Evolutionary conservation across 2,113 vertebrate genomes (phyloP).

Genomic region (Pelmatolapia mariae): DNA sequence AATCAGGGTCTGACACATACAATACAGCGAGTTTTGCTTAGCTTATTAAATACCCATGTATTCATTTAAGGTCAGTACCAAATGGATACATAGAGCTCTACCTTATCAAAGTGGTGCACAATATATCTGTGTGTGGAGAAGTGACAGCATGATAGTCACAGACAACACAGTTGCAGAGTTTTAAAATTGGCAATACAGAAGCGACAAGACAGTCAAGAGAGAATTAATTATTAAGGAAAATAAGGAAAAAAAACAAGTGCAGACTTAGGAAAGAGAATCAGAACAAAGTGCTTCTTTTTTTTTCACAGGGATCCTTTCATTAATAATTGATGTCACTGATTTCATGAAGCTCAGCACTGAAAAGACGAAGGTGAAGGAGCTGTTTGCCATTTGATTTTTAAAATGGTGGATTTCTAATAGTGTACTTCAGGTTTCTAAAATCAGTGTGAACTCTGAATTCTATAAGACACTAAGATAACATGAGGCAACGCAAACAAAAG

Average conservation of each 20-base stretch:
- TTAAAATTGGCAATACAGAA: background rate
- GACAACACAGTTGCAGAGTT: constrained; percentile 44
- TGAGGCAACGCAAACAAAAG: constrained; percentile 32
- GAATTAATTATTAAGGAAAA: constrained; percentile 35
- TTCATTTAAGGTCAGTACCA: constrained; percentile 50
- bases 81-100: constrained; percentile 63
- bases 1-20: constrained; percentile 58
- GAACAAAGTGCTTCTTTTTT: constrained; percentile 16
- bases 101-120: constrained; percentile 52
- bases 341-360: background rate
- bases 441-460: background rate
- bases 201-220: constrained; percentile 31
- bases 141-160: constrained; percentile 49
- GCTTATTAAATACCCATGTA: constrained; percentile 43
- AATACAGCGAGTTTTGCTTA: constrained; percentile 24
- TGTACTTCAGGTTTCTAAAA: background rate
- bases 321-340: constrained; percentile 12
- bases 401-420: constrained; percentile 30
- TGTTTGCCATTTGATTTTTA: background rate
- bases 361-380: constrained; percentile 20
- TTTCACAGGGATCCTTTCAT: constrained; percentile 2
- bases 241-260: constrained; percentile 50
- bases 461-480: constrained; percentile 35
- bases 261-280: constrained; percentile 54
- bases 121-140: constrained; percentile 25